Evolutionary conservation across 2,888 invertebrate species (phyloP).

Genomic region (Sepioteuthis lessoniana): DNA sequence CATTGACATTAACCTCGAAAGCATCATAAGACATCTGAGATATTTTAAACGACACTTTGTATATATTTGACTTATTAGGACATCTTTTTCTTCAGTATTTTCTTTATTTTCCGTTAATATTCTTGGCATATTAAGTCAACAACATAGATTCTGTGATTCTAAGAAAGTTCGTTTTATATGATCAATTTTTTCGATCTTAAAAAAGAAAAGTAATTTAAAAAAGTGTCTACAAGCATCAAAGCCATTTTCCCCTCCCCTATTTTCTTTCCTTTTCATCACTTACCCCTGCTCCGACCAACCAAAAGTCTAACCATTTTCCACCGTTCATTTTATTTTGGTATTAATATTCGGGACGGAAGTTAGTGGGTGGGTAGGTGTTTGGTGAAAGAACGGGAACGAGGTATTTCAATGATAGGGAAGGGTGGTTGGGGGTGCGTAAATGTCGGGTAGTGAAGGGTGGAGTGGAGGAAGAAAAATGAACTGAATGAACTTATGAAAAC

Average conservation of each 20-base stretch:
- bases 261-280: neutral
- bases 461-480: neutral
- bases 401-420: neutral
- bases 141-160: neutral
- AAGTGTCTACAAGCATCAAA: neutral
- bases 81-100: no score
- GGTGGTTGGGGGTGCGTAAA: neutral
- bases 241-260: neutral
- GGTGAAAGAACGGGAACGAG: no score
- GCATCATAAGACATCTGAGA: no score
- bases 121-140: no score
- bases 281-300: neutral
- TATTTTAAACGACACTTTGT: no score
- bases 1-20: no score
- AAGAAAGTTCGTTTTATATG: neutral
- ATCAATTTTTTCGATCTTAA: neutral
- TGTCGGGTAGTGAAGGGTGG: neutral
- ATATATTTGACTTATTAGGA: no score
- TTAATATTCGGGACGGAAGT: constrained; percentile 21
- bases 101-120: no score
- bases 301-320: neutral
- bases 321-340: neutral
- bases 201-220: neutral
- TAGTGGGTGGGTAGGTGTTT: neutral
- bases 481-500: neutral